Conservation (phyloP, 2,797 vertebrate species). For the Astyanax mexicanus region DNA sequence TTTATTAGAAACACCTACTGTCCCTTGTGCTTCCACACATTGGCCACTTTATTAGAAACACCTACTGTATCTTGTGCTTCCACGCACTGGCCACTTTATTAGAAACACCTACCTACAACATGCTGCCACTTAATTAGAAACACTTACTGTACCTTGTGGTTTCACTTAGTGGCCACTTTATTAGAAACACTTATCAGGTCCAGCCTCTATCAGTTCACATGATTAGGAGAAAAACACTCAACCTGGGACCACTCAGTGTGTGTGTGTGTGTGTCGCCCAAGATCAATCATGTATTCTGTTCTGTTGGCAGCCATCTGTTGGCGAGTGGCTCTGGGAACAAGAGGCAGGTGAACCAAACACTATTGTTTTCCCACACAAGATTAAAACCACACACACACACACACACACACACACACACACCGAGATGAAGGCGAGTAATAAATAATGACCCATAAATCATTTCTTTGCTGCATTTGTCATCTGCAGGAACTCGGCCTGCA, state of each 20-base stretch:
- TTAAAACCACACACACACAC: conserved; percentile 74
- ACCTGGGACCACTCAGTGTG: conserved; percentile 60
- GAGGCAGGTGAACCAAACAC: conserved; percentile 80
- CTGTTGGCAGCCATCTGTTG: conserved; percentile 85
- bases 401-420: conserved; percentile 72
- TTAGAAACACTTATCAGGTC: too few relatives aligned
- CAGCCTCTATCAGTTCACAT: background rate
- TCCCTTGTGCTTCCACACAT: too few relatives aligned
- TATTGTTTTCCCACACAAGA: conserved; percentile 86
- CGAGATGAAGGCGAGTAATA: conserved; percentile 73
- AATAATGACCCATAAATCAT: conserved; percentile 84
- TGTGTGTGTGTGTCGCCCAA: conserved; percentile 69
- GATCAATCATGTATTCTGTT: conserved; percentile 86
- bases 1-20: too few relatives aligned
- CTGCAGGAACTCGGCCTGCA: conserved; percentile 77
- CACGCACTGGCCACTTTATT: too few relatives aligned
- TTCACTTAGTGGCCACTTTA: too few relatives aligned
- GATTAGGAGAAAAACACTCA: background rate
- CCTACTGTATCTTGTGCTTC: too few relatives aligned
- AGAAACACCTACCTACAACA: too few relatives aligned
- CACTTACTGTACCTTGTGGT: too few relatives aligned
- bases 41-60: too few relatives aligned
- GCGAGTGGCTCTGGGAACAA: conserved; percentile 70
- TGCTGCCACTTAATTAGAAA: too few relatives aligned
- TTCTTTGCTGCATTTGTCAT: conserved; percentile 83